These are phyloP conservation scores for Spea multiplicata DNA, from an alignment of 2,113 vertebrate species.

Conservation along the genomic window DNA sequence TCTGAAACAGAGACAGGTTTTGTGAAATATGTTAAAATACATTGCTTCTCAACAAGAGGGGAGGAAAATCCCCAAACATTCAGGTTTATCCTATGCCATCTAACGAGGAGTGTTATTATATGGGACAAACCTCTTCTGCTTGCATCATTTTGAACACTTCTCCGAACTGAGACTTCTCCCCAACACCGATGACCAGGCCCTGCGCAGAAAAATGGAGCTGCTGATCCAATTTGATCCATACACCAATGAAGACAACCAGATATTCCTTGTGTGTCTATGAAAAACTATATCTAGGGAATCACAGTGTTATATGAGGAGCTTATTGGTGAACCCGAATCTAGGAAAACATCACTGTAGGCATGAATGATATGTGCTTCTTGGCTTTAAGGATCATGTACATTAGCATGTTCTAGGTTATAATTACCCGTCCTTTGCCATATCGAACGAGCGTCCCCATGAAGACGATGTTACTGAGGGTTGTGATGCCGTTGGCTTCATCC, in stretches of 20 bases:
- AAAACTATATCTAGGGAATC: too few species aligned
- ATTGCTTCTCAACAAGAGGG: too few species aligned
- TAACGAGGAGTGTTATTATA: background rate
- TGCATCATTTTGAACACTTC: constrained; percentile 82
- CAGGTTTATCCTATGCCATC: too few species aligned
- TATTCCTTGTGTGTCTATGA: too few species aligned
- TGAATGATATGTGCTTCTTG: too few species aligned
- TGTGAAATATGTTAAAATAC: background rate
- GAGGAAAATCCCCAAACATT: too few species aligned
- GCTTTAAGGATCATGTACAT: too few species aligned
- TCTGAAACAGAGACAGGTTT: constrained; percentile 54
- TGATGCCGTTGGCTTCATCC: constrained; percentile 58
- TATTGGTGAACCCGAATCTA: too few species aligned
- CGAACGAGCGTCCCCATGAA: constrained; percentile 80
- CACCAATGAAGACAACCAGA: too few species aligned
- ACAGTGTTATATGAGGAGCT: too few species aligned
- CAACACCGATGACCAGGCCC: constrained; percentile 73
- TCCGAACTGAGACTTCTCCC: constrained; percentile 75
- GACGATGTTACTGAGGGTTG: constrained; percentile 66
- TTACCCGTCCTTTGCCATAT: constrained; percentile 70
- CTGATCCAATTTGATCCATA: too few species aligned
- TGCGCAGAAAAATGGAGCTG: constrained; percentile 39
- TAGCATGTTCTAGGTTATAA: background rate
- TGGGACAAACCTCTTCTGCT: constrained; percentile 70
- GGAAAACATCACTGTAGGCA: too few species aligned